A percentile compares a stretch with the other conserved stretches of the same genome.
These are phyloP conservation scores for Amorpha juglandis DNA, from an alignment of 2,888 invertebrate species.

Conservation along the genomic window DNA sequence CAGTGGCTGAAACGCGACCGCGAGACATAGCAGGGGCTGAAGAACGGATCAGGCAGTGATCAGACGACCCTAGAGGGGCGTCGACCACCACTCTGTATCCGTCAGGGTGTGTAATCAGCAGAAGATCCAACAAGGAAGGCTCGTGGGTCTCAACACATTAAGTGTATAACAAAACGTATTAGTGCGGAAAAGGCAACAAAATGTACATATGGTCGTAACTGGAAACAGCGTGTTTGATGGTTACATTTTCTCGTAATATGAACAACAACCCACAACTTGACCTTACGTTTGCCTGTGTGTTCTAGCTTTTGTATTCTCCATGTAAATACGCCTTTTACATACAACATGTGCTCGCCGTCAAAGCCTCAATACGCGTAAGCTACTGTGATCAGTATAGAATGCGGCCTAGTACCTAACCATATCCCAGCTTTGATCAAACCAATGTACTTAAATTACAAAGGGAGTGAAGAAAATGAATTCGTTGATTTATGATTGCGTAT, in stretches of 20 bases:
- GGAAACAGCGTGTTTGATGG: constrained; percentile 12
- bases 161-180: constrained; percentile 10
- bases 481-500: not conserved
- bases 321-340: not conserved
- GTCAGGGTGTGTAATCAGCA: too few species aligned
- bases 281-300: not conserved
- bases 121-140: too few species aligned
- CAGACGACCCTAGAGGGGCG: too few species aligned
- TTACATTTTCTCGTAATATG: constrained; percentile 1
- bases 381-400: not conserved
- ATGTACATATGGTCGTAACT: constrained; percentile 22
- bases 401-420: not conserved
- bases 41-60: too few species aligned
- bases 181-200: constrained; percentile 6
- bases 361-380: not conserved
- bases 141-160: too few species aligned
- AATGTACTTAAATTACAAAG: not conserved
- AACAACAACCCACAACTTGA: not conserved
- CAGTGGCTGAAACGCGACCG: too few species aligned
- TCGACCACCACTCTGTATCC: too few species aligned
- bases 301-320: not conserved
- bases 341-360: not conserved
- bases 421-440: not conserved
- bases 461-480: not conserved
- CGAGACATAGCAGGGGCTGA: too few species aligned